These are phyloP conservation scores for Hirtodrosophila alboralis DNA, from an alignment of 2,888 invertebrate species.

Conservation along the genomic window DNA sequence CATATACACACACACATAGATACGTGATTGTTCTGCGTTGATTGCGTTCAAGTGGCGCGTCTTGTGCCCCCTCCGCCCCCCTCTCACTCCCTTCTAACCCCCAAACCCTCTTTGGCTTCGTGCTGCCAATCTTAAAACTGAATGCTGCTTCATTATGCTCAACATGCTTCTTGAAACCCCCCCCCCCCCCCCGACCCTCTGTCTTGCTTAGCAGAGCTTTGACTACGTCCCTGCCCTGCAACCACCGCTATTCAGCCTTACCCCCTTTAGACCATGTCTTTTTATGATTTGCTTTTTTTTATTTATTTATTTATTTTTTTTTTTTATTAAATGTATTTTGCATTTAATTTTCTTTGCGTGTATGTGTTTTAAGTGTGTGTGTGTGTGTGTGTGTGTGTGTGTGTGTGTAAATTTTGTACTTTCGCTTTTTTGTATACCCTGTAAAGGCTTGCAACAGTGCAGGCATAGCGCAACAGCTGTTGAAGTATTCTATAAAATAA, in stretches of 20 bases:
- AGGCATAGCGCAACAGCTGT: no score
- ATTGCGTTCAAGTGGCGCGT: conserved; percentile 57
- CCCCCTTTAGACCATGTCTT: conserved; percentile 21
- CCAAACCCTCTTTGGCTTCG: no score
- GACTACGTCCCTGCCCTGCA: neutral
- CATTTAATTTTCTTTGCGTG: conserved; percentile 52
- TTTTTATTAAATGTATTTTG: conserved; percentile 52
- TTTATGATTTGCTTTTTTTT: conserved; percentile 61
- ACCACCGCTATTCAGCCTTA: neutral
- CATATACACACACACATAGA: conserved; percentile 11
- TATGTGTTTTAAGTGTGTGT: conserved; percentile 15
- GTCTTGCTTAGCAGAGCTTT: neutral
- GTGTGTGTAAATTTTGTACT: conserved; percentile 46
- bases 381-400: conserved; percentile 10
- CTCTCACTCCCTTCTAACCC: no score
- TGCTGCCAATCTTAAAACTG: conserved; percentile 35
- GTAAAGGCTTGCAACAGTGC: no score
- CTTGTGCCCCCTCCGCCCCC: conserved; percentile 21
- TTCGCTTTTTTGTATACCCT: no score
- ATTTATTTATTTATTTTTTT: conserved; percentile 45
- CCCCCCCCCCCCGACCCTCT: neutral
- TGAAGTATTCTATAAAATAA: no score
- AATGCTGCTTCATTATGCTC: conserved; percentile 55
- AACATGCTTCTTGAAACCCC: conserved; percentile 14
- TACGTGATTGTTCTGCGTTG: conserved; percentile 57